phyloP scores from a whole-genome alignment of 2,113 vertebrate species.

The Sclerurus mexicanus region DNA sequence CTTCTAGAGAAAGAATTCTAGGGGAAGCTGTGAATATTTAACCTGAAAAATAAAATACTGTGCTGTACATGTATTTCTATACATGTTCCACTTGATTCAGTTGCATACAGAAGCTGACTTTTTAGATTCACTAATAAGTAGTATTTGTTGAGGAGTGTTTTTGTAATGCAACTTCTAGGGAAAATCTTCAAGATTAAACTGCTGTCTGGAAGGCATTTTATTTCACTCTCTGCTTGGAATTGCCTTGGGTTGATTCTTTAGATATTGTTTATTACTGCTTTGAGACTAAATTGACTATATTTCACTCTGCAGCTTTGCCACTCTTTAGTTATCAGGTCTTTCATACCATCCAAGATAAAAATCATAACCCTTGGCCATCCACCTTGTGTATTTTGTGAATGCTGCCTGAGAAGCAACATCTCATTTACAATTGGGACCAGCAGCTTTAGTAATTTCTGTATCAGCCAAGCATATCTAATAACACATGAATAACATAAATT shows the following conservation, averaged over 20 bases:
- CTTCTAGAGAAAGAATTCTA: neutral
- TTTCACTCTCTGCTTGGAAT: neutral
- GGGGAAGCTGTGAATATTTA: neutral
- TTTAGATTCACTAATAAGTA: neutral
- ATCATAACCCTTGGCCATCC: neutral
- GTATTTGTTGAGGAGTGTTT: neutral
- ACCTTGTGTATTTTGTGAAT: neutral
- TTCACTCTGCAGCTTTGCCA: neutral
- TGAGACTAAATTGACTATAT: neutral
- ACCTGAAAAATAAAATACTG: neutral
- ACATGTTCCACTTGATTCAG: neutral
- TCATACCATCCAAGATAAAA: neutral
- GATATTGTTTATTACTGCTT: neutral
- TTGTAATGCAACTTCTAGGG: neutral
- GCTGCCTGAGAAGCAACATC: neutral
- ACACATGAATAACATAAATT: neutral
- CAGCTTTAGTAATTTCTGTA: neutral
- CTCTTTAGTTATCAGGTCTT: conserved; percentile 2
- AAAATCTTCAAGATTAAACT: neutral
- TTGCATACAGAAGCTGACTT: neutral
- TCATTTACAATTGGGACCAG: neutral
- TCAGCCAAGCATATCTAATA: neutral
- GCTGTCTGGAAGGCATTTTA: neutral
- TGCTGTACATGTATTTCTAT: neutral
- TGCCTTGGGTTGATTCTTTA: neutral